Conservation (phyloP, 2,888 invertebrate genomes). For the Ennomos quercinarius region DNA sequence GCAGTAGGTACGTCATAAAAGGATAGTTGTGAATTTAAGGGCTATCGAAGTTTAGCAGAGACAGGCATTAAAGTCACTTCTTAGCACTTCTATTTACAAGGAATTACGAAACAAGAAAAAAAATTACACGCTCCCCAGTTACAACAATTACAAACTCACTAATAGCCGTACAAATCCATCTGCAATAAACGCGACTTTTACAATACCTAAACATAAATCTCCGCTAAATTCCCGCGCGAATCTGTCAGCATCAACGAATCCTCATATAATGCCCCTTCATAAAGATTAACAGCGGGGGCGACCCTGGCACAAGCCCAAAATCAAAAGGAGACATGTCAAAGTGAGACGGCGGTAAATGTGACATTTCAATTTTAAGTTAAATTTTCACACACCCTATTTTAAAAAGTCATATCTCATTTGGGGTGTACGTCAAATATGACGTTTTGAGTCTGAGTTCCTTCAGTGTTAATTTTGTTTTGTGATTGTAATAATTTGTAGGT, state of each 20-base stretch:
- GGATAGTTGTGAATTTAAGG: too few species aligned
- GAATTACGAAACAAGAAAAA: neutral
- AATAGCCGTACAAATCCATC: slow-evolving; percentile 35
- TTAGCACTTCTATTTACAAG: too few species aligned
- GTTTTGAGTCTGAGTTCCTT: slow-evolving; percentile 27
- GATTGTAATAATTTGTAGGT: slow-evolving; percentile 53
- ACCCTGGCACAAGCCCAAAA: slow-evolving; percentile 33
- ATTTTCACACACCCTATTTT: slow-evolving; percentile 12
- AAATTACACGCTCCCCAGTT: slow-evolving; percentile 10
- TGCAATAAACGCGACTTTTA: slow-evolving; percentile 28
- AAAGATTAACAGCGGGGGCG: slow-evolving; percentile 74
- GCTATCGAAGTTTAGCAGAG: too few species aligned
- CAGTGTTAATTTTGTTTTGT: slow-evolving; percentile 38
- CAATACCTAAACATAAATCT: slow-evolving; percentile 43
- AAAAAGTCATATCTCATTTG: slow-evolving; percentile 47
- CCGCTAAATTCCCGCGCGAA: slow-evolving; percentile 49
- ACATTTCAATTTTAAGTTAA: slow-evolving; percentile 1
- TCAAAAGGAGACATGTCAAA: slow-evolving; percentile 9
- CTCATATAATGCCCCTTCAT: slow-evolving; percentile 75
- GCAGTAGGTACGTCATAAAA: too few species aligned
- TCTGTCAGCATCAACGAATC: slow-evolving; percentile 66
- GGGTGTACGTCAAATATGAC: slow-evolving; percentile 2
- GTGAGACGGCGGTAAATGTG: neutral
- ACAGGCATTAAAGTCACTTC: too few species aligned
- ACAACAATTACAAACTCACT: slow-evolving; percentile 34